Evolutionary conservation across 2,888 invertebrate genomes (phyloP).

Genomic region (Coremacera marginata): DNA sequence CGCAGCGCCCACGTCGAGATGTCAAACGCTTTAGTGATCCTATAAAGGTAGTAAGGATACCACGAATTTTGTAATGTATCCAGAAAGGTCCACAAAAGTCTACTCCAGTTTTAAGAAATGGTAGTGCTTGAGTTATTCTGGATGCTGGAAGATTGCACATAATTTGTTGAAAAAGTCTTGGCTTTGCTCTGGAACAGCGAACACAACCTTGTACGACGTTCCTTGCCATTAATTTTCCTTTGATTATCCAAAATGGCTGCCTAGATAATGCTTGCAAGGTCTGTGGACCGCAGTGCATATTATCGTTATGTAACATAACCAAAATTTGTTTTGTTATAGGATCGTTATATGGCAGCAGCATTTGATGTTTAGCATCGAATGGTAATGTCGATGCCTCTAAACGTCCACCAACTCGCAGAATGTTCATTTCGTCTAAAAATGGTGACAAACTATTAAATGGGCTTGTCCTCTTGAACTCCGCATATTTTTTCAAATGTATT

Average conservation of each 20-base stretch:
- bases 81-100: constrained; percentile 42
- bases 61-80: constrained; percentile 36
- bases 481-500: no score
- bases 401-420: neutral
- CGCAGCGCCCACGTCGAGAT: neutral
- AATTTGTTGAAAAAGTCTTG: constrained; percentile 39
- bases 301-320: neutral
- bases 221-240: constrained; percentile 42
- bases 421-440: neutral
- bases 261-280: no score
- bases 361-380: neutral
- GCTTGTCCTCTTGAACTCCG: no score
- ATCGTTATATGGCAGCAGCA: constrained; percentile 48
- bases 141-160: no score
- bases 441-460: neutral
- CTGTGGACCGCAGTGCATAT: constrained; percentile 28
- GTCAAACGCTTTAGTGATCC: neutral
- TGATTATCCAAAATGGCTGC: constrained; percentile 51
- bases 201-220: constrained; percentile 39
- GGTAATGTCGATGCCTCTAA: neutral
- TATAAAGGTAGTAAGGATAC: no score
- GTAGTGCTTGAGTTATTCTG: no score
- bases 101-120: constrained; percentile 27
- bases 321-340: constrained; percentile 37
- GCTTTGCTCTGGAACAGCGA: constrained; percentile 42